phyloP scores from a whole-genome alignment of 2,113 vertebrate species.

The Axis porcinus region DNA sequence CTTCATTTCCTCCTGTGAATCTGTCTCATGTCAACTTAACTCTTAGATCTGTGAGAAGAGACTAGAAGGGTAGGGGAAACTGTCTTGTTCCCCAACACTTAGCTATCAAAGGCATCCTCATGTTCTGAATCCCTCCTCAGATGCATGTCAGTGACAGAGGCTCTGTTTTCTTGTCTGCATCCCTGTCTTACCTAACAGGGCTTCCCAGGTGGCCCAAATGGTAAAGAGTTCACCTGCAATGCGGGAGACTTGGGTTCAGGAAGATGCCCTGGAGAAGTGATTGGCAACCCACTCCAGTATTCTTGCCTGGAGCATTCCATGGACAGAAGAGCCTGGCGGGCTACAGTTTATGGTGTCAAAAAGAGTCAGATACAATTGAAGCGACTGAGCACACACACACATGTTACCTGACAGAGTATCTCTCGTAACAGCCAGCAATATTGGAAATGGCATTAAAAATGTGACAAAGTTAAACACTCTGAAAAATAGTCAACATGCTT shows the following conservation, averaged over 20 bases:
- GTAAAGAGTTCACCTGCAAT: neutral
- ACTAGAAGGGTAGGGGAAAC: neutral
- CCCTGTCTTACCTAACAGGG: neutral
- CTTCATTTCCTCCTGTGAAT: neutral
- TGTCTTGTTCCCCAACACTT: neutral
- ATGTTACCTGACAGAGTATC: neutral
- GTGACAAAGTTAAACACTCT: neutral
- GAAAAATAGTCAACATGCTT: neutral
- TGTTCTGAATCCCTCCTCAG: neutral
- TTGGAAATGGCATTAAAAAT: neutral
- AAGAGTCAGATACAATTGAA: neutral
- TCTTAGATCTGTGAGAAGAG: neutral
- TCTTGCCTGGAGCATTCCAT: neutral
- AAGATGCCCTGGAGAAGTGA: neutral
- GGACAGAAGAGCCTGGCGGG: neutral
- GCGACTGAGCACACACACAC: accelerated
- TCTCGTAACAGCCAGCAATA: neutral
- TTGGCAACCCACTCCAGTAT: neutral
- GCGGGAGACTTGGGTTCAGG: neutral
- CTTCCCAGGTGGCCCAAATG: neutral
- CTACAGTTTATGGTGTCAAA: neutral
- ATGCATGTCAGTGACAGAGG: neutral
- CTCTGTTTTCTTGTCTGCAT: neutral
- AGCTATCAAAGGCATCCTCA: neutral
- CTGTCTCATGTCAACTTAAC: neutral